Conservation (phyloP, 2,888 invertebrate genomes). For the Carterocephalus palaemon region DNA sequence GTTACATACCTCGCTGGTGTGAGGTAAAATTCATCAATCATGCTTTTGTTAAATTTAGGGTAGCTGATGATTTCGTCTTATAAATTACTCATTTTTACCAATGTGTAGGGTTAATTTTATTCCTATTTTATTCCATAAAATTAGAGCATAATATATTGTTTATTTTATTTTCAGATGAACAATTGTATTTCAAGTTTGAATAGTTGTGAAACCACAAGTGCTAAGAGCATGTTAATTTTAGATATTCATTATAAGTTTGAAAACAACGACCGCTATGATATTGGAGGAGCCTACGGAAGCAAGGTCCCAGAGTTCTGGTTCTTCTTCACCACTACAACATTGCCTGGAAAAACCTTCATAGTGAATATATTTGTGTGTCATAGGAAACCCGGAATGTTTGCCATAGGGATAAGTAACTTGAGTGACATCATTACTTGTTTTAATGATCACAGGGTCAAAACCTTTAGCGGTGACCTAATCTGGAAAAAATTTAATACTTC, state of each 20-base stretch:
- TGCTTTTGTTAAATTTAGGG: no score
- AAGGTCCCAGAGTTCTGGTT: constrained; percentile 60
- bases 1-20: background rate
- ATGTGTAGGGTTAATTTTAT: no score
- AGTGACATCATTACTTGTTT: constrained; percentile 31
- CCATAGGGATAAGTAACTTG: constrained; percentile 46
- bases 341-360: constrained; percentile 47
- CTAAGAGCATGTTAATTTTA: constrained; percentile 48
- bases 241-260: constrained; percentile 45
- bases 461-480: constrained; percentile 30
- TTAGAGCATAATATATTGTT: no score
- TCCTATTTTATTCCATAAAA: no score
- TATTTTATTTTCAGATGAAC: constrained; percentile 44
- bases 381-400: constrained; percentile 45
- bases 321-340: constrained; percentile 47
- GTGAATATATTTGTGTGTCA: constrained; percentile 60
- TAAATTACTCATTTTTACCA: no score
- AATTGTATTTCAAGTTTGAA: constrained; percentile 43
- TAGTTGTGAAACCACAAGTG: constrained; percentile 47
- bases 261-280: constrained; percentile 44
- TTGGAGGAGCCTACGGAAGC: constrained; percentile 57
- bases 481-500: constrained; percentile 43
- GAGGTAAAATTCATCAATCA: no score
- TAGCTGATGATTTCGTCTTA: no score
- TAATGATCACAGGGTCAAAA: constrained; percentile 26